Percentiles rank a stretch among this genome's conserved stretches.
These are phyloP conservation scores for Anoplopoma fimbria DNA, from an alignment of 2,113 vertebrate genomes.

Conservation along the genomic window DNA sequence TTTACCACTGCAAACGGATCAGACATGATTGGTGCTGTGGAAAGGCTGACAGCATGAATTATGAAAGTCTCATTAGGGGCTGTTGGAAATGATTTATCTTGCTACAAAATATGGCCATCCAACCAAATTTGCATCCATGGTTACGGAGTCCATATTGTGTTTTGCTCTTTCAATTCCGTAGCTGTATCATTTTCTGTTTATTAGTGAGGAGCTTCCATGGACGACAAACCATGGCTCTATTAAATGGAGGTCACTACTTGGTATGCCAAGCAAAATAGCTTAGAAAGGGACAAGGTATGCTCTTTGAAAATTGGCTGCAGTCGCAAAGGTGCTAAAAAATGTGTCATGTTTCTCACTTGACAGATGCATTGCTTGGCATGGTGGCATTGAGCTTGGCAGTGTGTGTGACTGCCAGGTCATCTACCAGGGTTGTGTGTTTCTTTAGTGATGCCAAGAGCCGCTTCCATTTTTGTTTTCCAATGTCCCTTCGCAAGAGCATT, in stretches of 20 bases:
- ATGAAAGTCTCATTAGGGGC: conserved; percentile 79
- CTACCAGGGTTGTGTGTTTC: conserved; percentile 76
- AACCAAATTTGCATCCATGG: conserved; percentile 57
- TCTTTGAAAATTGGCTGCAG: conserved; percentile 77
- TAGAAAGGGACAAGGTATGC: conserved; percentile 77
- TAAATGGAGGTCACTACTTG: conserved; percentile 72
- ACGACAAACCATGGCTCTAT: conserved; percentile 64
- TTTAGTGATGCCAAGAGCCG: conserved; percentile 66
- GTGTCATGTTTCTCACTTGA: conserved; percentile 84
- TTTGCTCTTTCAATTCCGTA: conserved; percentile 60
- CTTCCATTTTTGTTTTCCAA: conserved; percentile 55
- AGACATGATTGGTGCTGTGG: conserved; percentile 75
- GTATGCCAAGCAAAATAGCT: conserved; percentile 74
- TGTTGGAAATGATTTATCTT: conserved; percentile 77
- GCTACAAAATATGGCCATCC: conserved; percentile 69
- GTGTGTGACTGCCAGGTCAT: conserved; percentile 77
- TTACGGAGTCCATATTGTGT: conserved; percentile 62
- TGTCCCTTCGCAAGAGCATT: conserved; percentile 32
- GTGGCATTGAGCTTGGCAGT: conserved; percentile 78
- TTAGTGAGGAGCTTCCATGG: conserved; percentile 57
- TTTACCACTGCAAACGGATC: conserved; percentile 75
- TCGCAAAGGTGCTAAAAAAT: conserved; percentile 82
- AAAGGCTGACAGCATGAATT: conserved; percentile 83
- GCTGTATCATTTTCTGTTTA: conserved; percentile 57
- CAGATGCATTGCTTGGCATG: conserved; percentile 86